These are phyloP conservation scores for Melanotus villosus DNA, from an alignment of 2,888 invertebrate species.

Conservation along the genomic window DNA sequence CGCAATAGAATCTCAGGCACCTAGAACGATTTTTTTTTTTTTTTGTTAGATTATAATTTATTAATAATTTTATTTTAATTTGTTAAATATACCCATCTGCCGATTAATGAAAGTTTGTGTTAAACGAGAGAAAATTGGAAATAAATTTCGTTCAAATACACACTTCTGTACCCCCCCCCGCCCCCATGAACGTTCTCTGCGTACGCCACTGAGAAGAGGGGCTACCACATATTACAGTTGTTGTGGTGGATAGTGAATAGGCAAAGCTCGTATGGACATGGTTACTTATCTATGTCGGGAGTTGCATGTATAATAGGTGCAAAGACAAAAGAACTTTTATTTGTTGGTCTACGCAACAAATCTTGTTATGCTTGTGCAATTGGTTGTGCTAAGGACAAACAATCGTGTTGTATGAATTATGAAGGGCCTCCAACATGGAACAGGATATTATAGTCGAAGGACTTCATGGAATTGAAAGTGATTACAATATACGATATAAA, in stretches of 20 bases:
- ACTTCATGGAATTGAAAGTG: not conserved
- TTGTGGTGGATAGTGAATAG: slow-evolving; percentile 6
- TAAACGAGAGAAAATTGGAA: no score
- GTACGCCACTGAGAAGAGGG: no score
- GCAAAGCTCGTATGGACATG: slow-evolving; percentile 13
- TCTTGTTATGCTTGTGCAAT: not conserved
- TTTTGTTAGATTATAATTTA: no score
- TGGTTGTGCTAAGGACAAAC: not conserved
- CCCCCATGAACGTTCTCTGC: no score
- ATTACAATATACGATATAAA: slow-evolving; percentile 8
- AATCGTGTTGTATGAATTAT: slow-evolving; percentile 9
- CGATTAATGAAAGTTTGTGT: no score
- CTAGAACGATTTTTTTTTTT: no score
- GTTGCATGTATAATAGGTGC: slow-evolving; percentile 16
- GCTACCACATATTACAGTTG: not conserved
- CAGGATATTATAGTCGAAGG: no score
- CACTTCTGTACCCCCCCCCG: no score
- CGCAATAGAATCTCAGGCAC: no score
- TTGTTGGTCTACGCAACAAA: slow-evolving; percentile 8
- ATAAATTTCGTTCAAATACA: no score
- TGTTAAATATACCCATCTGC: no score
- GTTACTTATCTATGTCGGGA: slow-evolving; percentile 1
- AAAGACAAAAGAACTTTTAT: not conserved
- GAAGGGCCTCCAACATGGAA: slow-evolving; percentile 1
- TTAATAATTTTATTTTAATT: no score